These are phyloP conservation scores for Phoebastria nigripes DNA, from an alignment of 2,797 vertebrate species.

Conservation along the genomic window DNA sequence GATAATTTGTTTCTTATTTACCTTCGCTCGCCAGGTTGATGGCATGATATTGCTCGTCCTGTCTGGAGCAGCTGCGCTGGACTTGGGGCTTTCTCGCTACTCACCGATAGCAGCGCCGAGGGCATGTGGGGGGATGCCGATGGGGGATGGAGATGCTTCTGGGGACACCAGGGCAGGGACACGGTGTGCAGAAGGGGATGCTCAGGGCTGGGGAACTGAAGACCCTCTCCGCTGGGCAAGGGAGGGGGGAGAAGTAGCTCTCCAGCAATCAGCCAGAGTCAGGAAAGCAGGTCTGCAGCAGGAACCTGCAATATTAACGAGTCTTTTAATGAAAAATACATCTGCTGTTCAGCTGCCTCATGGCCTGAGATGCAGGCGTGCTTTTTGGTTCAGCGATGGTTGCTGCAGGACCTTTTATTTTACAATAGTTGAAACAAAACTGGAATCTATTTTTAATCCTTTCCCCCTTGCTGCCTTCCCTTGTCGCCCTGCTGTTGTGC, in stretches of 20 bases:
- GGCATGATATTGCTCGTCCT: fast-evolving
- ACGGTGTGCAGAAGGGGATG: background rate
- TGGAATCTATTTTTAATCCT: slow-evolving; percentile 23
- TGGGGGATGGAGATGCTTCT: background rate
- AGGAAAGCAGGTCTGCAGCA: background rate
- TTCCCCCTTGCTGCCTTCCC: background rate
- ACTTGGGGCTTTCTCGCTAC: background rate
- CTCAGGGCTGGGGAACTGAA: background rate
- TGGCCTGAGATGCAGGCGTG: fast-evolving
- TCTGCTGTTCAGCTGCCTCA: background rate
- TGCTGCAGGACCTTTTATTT: slow-evolving; percentile 22
- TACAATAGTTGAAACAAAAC: slow-evolving; percentile 20
- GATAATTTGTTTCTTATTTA: background rate
- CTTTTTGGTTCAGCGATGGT: background rate
- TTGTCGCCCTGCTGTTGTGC: background rate
- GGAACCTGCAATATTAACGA: slow-evolving; percentile 24
- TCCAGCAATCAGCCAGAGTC: background rate
- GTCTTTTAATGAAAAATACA: slow-evolving; percentile 40
- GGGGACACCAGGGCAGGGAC: background rate
- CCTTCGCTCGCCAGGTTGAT: background rate
- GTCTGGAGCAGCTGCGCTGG: fast-evolving
- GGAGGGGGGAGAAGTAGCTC: background rate
- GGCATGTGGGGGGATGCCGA: background rate
- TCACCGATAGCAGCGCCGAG: fast-evolving
- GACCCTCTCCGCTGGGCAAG: background rate